Evolutionary conservation across 2,888 invertebrate species (phyloP), one percentile per base, ranked within the genome.

Genomic region (Rhagonycha fulva): DNA sequence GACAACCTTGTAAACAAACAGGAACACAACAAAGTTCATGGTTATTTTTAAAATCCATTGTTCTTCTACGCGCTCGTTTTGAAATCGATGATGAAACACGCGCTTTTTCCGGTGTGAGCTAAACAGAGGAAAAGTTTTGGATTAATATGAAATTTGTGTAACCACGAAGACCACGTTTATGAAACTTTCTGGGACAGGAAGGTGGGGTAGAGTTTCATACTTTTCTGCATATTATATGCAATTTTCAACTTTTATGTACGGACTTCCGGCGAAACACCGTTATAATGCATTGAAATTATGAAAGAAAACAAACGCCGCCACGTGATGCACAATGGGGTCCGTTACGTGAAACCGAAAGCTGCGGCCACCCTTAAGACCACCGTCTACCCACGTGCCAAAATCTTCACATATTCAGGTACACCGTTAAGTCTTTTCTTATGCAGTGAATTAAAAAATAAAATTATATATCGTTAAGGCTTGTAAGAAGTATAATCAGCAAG

Each of bases 221-320:
- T 47, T 47, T 47, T 47, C n/a, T 12, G 47, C 47, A n/a, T 47
- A 19, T 19, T 19, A n/a, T 47, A 47, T 47, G 47, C 47, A 47
- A 47, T 47, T 47, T 47, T 47, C n/a, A 47, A 47, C 7, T 47
- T 47, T 47, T n/a, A 47, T 61, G 62, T 68, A 24, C 32, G 26
- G 10, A 76, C 71, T 76, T 76, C 76, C 76, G 76, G 76, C 62
- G n/a, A 62, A 19, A 60, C 71, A 68, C 76, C 76, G 76, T 76
- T 76, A 76, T 70, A 62, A 12, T 32, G 60, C 61, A 70, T 68
- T 71, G 76, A 70, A 74, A 73, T 72, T 71, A 71, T 61, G 28
- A 70, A 73, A 76, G 73, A 32, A 71, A 70, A 73, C 69, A 71
- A 76, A 68, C 66, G 69, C 68, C 68, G 71, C 26, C 72, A 76